Percentiles rank a stretch among this genome's conserved stretches.
Conservation (phyloP, 2,797 vertebrate species). For the Myotis myotis region DNA sequence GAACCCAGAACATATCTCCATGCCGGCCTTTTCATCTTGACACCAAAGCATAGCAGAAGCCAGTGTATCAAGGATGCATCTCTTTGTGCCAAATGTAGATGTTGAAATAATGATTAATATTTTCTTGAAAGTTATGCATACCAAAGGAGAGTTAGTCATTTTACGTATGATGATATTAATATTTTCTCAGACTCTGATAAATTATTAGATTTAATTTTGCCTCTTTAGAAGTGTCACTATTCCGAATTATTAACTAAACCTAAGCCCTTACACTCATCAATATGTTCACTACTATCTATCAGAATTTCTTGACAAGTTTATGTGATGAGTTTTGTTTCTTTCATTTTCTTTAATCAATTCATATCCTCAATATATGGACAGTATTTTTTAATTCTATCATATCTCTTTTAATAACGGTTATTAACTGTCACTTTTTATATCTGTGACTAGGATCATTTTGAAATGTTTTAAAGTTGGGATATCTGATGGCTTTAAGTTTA, state of each 20-base stretch:
- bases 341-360: background rate
- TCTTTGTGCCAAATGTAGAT: background rate
- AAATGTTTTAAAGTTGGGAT: constrained; percentile 53
- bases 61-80: background rate
- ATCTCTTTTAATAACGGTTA: background rate
- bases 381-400: background rate
- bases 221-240: background rate
- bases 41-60: background rate
- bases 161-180: background rate
- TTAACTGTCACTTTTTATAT: constrained; percentile 22
- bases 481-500: constrained; percentile 39
- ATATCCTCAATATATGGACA: background rate
- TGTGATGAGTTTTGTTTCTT: constrained; percentile 15
- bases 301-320: background rate
- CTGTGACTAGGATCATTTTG: constrained; percentile 13
- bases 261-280: background rate
- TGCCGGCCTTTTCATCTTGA: constrained; percentile 12
- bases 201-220: background rate
- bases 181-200: background rate
- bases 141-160: background rate
- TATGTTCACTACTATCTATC: background rate
- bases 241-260: background rate
- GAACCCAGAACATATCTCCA: background rate
- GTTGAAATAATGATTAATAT: constrained; percentile 30
- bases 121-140: background rate